Evolutionary conservation across 2,888 invertebrate species (phyloP).

Genomic region (Zygogramma bicolorata): DNA sequence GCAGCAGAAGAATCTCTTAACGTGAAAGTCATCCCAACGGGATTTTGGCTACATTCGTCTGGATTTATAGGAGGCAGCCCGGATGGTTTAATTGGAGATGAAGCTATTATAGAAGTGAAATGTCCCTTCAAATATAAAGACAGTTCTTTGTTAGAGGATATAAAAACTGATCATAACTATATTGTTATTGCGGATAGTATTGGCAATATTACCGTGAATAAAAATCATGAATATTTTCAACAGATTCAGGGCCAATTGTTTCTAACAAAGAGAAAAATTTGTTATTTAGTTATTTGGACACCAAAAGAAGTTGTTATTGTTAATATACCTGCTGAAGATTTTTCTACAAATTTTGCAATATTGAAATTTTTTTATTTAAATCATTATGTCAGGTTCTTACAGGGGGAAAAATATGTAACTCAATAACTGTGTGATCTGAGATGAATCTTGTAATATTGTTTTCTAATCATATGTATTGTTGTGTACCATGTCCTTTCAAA

Average conservation of each 20-base stretch:
- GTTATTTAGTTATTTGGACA: background rate
- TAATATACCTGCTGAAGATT: background rate
- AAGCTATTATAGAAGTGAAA: too few relatives aligned
- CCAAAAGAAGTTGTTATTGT: background rate
- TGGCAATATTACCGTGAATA: background rate
- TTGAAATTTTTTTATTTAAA: background rate
- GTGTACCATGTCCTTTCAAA: background rate
- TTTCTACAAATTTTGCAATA: background rate
- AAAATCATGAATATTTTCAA: background rate
- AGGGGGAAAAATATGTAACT: background rate
- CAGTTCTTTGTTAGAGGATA: background rate
- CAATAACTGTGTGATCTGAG: background rate
- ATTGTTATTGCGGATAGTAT: background rate
- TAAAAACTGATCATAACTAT: background rate
- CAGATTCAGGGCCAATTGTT: background rate
- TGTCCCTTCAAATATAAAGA: background rate
- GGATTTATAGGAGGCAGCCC: too few relatives aligned
- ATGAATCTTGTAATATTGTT: background rate
- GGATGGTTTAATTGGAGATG: too few relatives aligned
- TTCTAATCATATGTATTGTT: background rate
- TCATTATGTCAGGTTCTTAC: background rate
- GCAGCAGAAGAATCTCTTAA: background rate
- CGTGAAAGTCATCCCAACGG: too few relatives aligned
- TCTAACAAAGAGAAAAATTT: background rate
- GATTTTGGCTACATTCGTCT: too few relatives aligned